phyloP scores from a whole-genome alignment of 2,113 vertebrate species.

The Falco punctatus region DNA sequence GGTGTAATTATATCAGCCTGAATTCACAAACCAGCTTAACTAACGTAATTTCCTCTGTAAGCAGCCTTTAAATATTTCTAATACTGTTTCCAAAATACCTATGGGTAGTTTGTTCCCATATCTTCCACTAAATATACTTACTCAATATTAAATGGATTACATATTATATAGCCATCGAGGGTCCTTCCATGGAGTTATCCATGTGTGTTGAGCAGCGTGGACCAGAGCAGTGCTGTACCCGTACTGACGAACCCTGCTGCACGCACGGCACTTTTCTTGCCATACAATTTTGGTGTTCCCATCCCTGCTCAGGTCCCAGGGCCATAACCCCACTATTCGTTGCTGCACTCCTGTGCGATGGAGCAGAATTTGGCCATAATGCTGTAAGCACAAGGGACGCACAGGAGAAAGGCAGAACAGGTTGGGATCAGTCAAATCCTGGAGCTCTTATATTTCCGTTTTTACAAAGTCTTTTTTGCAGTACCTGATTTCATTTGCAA shows the following conservation, averaged over 20 bases:
- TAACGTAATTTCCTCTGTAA: not conserved
- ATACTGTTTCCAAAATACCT: not conserved
- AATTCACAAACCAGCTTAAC: not conserved
- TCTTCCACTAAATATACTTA: not conserved
- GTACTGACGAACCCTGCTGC: not conserved
- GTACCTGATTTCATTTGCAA: not conserved
- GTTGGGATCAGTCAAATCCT: not conserved
- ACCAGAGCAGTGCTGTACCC: not conserved
- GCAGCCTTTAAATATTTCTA: not conserved
- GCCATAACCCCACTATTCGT: fast-evolving
- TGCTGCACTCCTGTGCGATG: fast-evolving
- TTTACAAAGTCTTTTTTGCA: not conserved
- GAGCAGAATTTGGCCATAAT: not conserved
- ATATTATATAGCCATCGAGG: fast-evolving
- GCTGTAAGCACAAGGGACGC: not conserved
- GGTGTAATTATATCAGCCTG: not conserved
- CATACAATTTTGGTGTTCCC: fast-evolving
- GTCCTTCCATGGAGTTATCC: not conserved
- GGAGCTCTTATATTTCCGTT: not conserved
- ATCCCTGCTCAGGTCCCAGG: not conserved
- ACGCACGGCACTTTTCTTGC: not conserved
- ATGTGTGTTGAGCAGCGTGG: not conserved
- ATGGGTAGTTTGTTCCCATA: not conserved
- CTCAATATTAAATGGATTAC: fast-evolving
- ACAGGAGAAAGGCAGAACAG: not conserved